Conservation (phyloP, 2,797 vertebrate species). For the Tadarida brasiliensis region DNA sequence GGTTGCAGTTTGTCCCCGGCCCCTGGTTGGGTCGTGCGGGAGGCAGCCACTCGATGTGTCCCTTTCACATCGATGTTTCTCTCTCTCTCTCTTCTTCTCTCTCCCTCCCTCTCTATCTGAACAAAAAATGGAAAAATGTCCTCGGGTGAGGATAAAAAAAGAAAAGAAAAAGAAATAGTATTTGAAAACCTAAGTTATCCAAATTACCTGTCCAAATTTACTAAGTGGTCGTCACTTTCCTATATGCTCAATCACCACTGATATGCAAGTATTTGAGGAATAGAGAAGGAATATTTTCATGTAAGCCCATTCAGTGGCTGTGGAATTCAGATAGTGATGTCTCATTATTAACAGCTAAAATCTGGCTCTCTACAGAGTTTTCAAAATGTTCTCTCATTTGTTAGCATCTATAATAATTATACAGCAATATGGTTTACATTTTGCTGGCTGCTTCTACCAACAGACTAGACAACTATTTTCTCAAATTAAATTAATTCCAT, state of each 20-base stretch:
- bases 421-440: constrained; percentile 64
- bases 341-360: constrained; percentile 35
- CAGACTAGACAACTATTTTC: constrained; percentile 59
- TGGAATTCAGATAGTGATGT: not conserved
- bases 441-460: constrained; percentile 69
- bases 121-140: too few relatives aligned
- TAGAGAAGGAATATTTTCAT: constrained; percentile 20
- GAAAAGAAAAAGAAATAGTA: constrained; percentile 27
- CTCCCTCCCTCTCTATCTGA: too few relatives aligned
- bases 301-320: not conserved
- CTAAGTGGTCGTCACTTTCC: not conserved
- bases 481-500: constrained; percentile 73
- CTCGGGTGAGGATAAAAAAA: too few relatives aligned
- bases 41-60: too few relatives aligned
- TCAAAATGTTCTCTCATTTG: constrained; percentile 71
- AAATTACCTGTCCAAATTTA: not conserved
- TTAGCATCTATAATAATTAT: constrained; percentile 73
- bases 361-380: constrained; percentile 33
- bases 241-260: not conserved
- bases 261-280: not conserved
- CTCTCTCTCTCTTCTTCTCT: too few relatives aligned
- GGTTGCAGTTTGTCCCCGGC: too few relatives aligned
- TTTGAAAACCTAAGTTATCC: constrained; percentile 18
- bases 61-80: too few relatives aligned
- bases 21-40: too few relatives aligned